Base-by-base conservation (phyloP, 2,888 invertebrate genomes). In the Priocnemis perturbator region DNA sequence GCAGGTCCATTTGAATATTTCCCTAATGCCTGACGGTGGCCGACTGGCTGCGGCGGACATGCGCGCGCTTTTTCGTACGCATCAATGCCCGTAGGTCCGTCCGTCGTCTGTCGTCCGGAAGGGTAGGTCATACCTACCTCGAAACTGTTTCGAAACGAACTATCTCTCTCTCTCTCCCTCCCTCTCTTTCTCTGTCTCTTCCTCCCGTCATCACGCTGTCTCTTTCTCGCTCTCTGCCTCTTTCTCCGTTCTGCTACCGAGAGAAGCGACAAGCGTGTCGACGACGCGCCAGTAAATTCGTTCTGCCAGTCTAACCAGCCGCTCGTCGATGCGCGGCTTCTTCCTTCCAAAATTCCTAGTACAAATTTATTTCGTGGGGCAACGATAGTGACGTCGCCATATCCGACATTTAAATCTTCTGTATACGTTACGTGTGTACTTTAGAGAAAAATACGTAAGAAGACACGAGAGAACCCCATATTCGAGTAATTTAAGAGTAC, bases 11-110 rank as follows among this genome's bases (percentile, higher is more conserved):
- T 81, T 81, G 80, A 83, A 83, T 83, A 80, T 83, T 83, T 83
- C 79, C 82, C 83, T 81, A 83, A 83, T 80, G 79, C 77, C 73
- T 21, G 23, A 69, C 70, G 68, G 62, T 55, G 65, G 63, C 64
- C 47, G 71, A 37, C 50, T 67, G 57, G 47, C n/a, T 47, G 74
- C 72, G 60, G 69, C 83, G 81, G 84, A 82, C 85, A 84, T 83
- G 85, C 86, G 83, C 82, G 81, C 84, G 84, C 84, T 84, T 86
- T 86, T 85, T 83, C 83, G 71, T 83, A 86, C 86, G 86, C 87
- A 85, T 85, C 85, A 81, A 86, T 86, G 87, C 84, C 69, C 79
- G 67, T 80, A 75, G 73, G 66, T 64, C 58, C 74, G 79, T 77
- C 79, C 71, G 78, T 85, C 85, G 83, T 84, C 81, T 83, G 83